Evolutionary conservation across 2,113 vertebrate genomes (phyloP).

Genomic region (Coregonus clupeaformis): DNA sequence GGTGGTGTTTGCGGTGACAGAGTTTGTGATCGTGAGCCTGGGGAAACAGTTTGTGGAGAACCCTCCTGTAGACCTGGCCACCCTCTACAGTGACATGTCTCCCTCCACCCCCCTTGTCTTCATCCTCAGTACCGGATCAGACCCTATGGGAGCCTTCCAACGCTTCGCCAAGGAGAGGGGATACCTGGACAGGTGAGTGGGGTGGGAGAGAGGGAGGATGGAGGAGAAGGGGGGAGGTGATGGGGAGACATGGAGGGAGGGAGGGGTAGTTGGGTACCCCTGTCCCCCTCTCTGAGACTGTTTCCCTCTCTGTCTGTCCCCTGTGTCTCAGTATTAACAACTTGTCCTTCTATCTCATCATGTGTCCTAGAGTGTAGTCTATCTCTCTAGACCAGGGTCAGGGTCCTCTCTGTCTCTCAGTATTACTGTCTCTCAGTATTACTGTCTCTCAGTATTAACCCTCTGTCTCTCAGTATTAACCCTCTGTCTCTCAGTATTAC

Average conservation of each 20-base stretch:
- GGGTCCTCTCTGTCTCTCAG: too few species aligned
- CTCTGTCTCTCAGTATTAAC: too few species aligned
- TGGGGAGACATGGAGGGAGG: neutral
- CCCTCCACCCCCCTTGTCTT: constrained; percentile 76
- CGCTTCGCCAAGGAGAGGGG: constrained; percentile 79
- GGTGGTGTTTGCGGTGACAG: constrained; percentile 77
- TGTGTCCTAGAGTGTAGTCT: too few species aligned
- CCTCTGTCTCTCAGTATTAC: too few species aligned
- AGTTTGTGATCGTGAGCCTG: constrained; percentile 79
- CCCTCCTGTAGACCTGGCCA: constrained; percentile 77
- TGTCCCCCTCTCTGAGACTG: too few species aligned
- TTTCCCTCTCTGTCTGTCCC: neutral
- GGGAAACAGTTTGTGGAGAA: constrained; percentile 80
- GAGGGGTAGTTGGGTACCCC: neutral
- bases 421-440: too few species aligned
- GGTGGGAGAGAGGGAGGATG: neutral
- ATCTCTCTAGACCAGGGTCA: too few species aligned
- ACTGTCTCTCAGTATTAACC: too few species aligned
- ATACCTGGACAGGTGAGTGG: constrained; percentile 71
- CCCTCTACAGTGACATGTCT: constrained; percentile 80
- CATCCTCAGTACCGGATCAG: constrained; percentile 82
- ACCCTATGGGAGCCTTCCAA: constrained; percentile 83
- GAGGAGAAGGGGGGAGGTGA: neutral
- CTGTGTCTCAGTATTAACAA: too few species aligned
- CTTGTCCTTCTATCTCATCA: too few species aligned